These are phyloP conservation scores for Cichlasoma orientale DNA, from an alignment of 2,797 vertebrate genomes.

Conservation along the genomic window DNA sequence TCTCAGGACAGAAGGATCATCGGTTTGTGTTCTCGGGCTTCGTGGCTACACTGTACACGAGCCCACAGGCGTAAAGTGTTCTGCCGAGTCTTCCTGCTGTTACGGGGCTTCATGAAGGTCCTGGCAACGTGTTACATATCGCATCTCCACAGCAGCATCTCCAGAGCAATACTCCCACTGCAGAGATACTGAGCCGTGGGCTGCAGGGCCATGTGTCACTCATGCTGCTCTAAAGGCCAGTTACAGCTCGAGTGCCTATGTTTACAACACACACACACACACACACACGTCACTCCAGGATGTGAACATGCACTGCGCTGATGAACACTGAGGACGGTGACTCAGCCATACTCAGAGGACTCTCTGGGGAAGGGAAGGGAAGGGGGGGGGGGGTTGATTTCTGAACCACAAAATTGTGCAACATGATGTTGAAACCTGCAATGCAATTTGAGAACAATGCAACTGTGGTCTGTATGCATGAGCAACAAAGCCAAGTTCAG, in stretches of 20 bases:
- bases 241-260: constrained; percentile 52
- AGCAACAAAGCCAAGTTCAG: constrained; percentile 41
- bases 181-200: background rate
- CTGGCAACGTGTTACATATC: background rate
- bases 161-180: background rate
- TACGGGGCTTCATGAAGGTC: constrained; percentile 1
- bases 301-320: background rate
- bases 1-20: background rate
- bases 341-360: background rate
- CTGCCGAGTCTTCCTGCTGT: background rate
- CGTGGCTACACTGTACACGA: background rate
- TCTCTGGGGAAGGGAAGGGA: background rate
- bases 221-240: constrained; percentile 1
- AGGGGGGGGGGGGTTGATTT: background rate
- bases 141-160: background rate
- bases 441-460: constrained; percentile 52
- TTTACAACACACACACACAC: constrained; percentile 44
- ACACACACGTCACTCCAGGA: background rate
- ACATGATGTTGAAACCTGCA: constrained; percentile 27
- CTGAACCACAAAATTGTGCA: constrained; percentile 26
- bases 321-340: background rate
- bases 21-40: background rate
- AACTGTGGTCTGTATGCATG: constrained; percentile 56
- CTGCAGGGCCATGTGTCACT: constrained; percentile 2
- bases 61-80: background rate